phyloP scores from a whole-genome alignment of 1,140 invertebrate genomes.

The Gryon sp. region DNA sequence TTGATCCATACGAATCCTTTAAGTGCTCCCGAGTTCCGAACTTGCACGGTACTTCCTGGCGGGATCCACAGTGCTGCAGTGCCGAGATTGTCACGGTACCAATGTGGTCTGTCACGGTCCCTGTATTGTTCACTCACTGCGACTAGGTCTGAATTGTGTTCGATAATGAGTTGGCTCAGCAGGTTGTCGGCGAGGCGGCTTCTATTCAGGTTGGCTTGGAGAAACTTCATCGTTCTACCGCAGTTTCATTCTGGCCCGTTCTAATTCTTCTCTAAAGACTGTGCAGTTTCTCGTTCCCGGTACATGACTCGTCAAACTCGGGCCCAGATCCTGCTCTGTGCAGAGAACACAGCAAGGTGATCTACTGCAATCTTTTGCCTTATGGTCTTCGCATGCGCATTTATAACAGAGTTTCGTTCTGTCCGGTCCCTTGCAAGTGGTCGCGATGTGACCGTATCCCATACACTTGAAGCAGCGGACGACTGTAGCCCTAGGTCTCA shows the following conservation, averaged over 20 bases:
- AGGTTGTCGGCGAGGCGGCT: slow-evolving; percentile 11
- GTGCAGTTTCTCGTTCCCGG: not conserved
- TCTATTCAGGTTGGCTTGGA: slow-evolving; percentile 21
- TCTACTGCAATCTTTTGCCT: slow-evolving; percentile 11
- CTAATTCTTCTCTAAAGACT: not conserved
- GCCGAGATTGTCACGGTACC: not conserved
- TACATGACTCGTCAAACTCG: not conserved
- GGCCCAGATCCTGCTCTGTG: not conserved
- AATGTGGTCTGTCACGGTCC: not conserved
- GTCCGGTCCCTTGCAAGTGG: slow-evolving; percentile 12
- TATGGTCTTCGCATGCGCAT: slow-evolving; percentile 15
- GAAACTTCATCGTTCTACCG: not conserved
- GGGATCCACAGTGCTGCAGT: no score
- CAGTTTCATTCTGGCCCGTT: no score
- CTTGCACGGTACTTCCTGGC: not conserved
- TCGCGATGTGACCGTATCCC: not conserved
- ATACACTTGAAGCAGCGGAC: not conserved
- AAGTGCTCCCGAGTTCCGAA: no score
- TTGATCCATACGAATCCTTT: no score
- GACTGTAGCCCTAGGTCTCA: not conserved
- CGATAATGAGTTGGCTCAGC: not conserved
- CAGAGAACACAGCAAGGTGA: not conserved
- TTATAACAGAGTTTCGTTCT: slow-evolving; percentile 10
- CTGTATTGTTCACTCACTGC: slow-evolving; percentile 20
- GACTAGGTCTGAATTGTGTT: not conserved